Base-by-base conservation (phyloP, 2,113 vertebrate species). In the Crocuta crocuta region DNA sequence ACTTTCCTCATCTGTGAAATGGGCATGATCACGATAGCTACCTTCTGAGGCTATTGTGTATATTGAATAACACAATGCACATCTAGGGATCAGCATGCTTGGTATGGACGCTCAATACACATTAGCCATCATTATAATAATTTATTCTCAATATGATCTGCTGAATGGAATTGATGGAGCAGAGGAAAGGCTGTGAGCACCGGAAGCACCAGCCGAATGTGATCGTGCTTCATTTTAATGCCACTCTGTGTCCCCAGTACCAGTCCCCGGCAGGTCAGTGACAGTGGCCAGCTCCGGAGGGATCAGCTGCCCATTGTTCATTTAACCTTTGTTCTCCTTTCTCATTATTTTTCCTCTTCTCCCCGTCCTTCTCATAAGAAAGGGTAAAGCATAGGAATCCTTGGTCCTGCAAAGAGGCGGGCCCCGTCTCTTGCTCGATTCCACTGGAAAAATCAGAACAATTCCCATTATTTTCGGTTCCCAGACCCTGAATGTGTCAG, bases 401-500 rank as follows among this genome's bases (percentile, higher is more conserved):
- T 70, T 33, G 78, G 83, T 55, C 74, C 33, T 92, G 31, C 68
- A 87, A 43, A 93, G 91, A 89, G 63, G 82, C 6, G 0, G 78
- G 89, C 10, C 86, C 79, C 23, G 35, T 66, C 89, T 85, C 81
- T 45, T 65, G 82, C 97, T 96, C 0, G 0, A 71, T 84, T 91
- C 92, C 0, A 0, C 84, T 87, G 89, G 87, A 90, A 80, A 97
- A 98, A 98, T 98, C 98, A 96, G 97, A 95, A 98, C 98, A 98
- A 99, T 99, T 98, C 98, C 98, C 94, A 98, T 98, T 98, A 98
- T 98, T 97, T 96, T 95, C 48, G 31, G 76, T 96, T 97, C 96
- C 61, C 35, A 98, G 98, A 90, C 93, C 87, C 98, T 74, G 89
- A 98, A 98, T 98, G 97, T 99, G 98, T 98, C 97, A 98, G 97